Evolutionary conservation across 2,888 invertebrate genomes (phyloP), one percentile per base, ranked within the genome.

Genomic region (Aproaerema taeniolella): DNA sequence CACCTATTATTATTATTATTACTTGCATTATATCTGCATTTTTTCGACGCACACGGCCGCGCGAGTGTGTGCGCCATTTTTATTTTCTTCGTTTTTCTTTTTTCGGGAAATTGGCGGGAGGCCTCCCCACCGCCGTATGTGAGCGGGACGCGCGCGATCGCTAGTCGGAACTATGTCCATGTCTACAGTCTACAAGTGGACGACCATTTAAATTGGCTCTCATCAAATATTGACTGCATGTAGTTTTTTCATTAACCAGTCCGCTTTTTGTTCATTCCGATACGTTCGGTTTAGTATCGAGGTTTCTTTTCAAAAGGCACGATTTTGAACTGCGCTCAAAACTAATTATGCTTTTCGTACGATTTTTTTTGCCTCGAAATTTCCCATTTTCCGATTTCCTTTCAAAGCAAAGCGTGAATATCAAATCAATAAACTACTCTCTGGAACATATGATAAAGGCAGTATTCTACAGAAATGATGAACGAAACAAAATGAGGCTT

Each of bases 1-100:
- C 78, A 72, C 61, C 82, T 74, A 83, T 83, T 85, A 86, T 86
- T 85, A 83, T 83, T 86, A 81, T 86, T 85, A 85, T 85, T 83
- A 85, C 82, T 74, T 69, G 80, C 83, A 85, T 83, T 83, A 85
- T 85, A 83, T 82, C 82, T 79, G 81, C 79, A 80, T 82, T 82
- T 82, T 82, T 83, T 80, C 75, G 51, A 77, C 82, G 76, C 83
- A 79, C 79, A 79, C 81, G 73, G 66, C 57, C 56, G 61, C 55
- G 64, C 54, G 53, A 52, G 55, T 52, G 43, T 58, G 67, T 47
- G 55, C 67, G 81, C 80, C 81, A 81, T 83, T 82, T 81, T 75
- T 76, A 76, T 81, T 78, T 75, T 75, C 75, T 67, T 67, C 67
- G 68, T 75, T 79, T 79, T 78, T 73, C 67, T 67, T 81, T 76